Base-by-base conservation (phyloP, 2,797 vertebrate species). In the Cossypha dichroa region DNA sequence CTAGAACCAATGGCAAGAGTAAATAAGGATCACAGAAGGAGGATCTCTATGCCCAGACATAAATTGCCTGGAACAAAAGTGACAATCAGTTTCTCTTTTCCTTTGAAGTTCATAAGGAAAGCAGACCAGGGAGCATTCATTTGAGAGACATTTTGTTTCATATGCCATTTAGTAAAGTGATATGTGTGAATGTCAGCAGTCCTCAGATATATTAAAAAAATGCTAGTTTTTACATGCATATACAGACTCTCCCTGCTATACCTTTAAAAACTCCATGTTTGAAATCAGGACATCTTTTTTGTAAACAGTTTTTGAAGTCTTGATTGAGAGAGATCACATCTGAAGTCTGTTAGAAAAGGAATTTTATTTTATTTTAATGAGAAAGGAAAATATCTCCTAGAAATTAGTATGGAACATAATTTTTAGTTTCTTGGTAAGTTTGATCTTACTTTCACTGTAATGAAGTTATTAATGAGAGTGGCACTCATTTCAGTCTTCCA, bases 371-470 rank as follows among this genome's bases (percentile, higher is more conserved):
- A 45, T 86, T 90, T 79, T 88, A 85, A 93, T 73, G 40, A 85
- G 69, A 80, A 78, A 78, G 36, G 15, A 81, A 84, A 80, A 62
- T 36, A 73, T 17, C 52, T 90, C 46, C 45, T 81, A 38, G 76
- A 92, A 92, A 66, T 80, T 83, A 55, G n/a, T 28, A 40, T 40
- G 26, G 40, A 90, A 76, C 1, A 6, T 59, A 43, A 78, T 88
- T 96, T 93, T 92, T 66, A 69, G 45, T 85, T 85, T 85, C 74
- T 82, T 77, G 41, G 6, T 79, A 87, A 82, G 64, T 85, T 87
- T 80, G 68, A 83, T 91, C 75, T 91, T 89, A 11, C 48, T 79
- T 70, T 45, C 41, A 41, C 48, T 70, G 52, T 74, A 93, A 64
- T 81, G 43, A 64, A 78, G 40, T 72, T 80, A 74, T 74, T 94